Conservation (phyloP, 1,140 invertebrate genomes). For the Cotesia typhae region DNA sequence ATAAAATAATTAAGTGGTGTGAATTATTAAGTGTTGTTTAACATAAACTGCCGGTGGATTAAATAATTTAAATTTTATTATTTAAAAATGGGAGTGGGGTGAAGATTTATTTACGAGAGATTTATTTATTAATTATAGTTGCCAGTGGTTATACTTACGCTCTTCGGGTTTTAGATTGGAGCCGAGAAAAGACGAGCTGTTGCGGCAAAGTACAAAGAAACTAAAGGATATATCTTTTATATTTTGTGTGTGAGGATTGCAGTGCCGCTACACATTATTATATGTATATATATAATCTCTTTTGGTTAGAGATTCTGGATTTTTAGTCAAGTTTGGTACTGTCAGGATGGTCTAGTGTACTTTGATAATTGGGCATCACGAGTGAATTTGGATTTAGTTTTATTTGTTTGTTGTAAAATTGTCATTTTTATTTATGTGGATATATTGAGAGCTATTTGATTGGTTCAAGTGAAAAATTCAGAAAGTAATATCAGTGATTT, state of each 20-base stretch:
- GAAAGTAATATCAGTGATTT: conserved; percentile 24
- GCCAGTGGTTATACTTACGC: neutral
- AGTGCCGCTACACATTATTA: neutral
- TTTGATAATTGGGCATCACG: no score
- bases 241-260: neutral
- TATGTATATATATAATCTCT: neutral
- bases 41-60: no score
- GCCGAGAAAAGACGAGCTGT: neutral
- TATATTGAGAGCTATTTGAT: conserved; percentile 9
- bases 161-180: neutral
- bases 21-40: no score
- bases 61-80: no score
- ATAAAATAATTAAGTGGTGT: no score
- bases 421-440: neutral
- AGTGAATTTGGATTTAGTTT: no score
- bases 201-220: conserved; percentile 24
- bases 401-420: no score
- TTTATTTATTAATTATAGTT: no score
- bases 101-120: no score
- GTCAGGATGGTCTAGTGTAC: no score
- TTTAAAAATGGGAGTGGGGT: no score
- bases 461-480: conserved; percentile 20
- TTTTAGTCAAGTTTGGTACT: no score
- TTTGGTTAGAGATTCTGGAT: neutral
- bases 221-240: conserved; percentile 19